Percentiles rank a stretch among this genome's conserved stretches.
Evolutionary conservation across 1,140 invertebrate genomes (phyloP).

Genomic region (Onthophagus taurus): DNA sequence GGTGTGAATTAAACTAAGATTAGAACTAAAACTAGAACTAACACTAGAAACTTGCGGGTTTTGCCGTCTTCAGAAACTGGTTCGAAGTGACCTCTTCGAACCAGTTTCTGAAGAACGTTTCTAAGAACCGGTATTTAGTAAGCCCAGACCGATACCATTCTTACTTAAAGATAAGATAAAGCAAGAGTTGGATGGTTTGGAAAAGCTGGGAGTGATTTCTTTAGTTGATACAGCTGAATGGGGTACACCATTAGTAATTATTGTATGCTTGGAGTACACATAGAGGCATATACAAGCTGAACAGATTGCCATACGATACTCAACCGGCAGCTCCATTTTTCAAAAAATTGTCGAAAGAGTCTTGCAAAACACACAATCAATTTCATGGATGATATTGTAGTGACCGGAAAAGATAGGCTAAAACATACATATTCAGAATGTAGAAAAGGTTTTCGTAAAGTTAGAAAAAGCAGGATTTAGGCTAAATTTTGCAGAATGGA

Average conservation of each 20-base stretch:
- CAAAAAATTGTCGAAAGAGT: slow-evolving; percentile 29
- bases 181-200: slow-evolving; percentile 36
- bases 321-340: slow-evolving; percentile 23
- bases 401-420: slow-evolving; percentile 24
- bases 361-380: slow-evolving; percentile 15
- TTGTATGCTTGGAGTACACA: slow-evolving; percentile 30
- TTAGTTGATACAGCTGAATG: slow-evolving; percentile 29
- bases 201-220: slow-evolving; percentile 25
- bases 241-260: slow-evolving; percentile 41
- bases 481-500: slow-evolving; percentile 22
- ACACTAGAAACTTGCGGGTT: too few species aligned
- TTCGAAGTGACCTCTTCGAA: too few species aligned
- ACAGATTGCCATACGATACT: slow-evolving; percentile 30
- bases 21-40: too few species aligned
- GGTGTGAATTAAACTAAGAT: too few species aligned
- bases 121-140: slow-evolving; percentile 28
- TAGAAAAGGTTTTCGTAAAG: slow-evolving; percentile 7
- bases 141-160: slow-evolving; percentile 30
- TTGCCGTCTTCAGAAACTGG: too few species aligned
- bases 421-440: slow-evolving; percentile 18
- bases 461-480: slow-evolving; percentile 16
- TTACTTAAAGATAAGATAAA: slow-evolving; percentile 36
- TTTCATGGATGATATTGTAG: slow-evolving; percentile 26
- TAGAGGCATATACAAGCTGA: slow-evolving; percentile 29
- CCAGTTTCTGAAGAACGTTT: too few species aligned